Evolutionary conservation across 64 coral and sea anemone genomes (phyloP).

Genomic region (Actinia equina): DNA sequence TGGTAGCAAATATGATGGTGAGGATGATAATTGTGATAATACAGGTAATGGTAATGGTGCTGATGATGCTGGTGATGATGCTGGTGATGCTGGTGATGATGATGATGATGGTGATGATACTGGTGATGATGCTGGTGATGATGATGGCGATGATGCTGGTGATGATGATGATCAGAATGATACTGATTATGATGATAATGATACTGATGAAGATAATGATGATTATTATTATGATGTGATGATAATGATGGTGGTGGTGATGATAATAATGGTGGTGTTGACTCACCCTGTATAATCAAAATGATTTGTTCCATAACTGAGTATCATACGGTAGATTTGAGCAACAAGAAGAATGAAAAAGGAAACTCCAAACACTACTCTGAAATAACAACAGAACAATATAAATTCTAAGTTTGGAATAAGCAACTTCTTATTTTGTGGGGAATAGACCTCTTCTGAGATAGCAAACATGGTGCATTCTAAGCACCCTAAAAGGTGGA

Average conservation of each 20-base stretch:
- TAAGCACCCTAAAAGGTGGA: too few relatives aligned
- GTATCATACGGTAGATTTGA: constrained; percentile 62
- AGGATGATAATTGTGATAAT: not conserved
- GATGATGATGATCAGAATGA: not conserved
- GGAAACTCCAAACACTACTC: constrained; percentile 55
- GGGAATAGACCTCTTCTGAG: too few relatives aligned
- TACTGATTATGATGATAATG: not conserved
- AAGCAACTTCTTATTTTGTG: not conserved
- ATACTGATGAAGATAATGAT: not conserved
- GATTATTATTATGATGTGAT: too few relatives aligned
- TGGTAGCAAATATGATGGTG: too few relatives aligned
- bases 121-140: not conserved
- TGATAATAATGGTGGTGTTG: not conserved
- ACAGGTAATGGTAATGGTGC: not conserved
- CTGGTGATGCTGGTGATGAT: not conserved
- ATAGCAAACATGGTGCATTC: too few relatives aligned
- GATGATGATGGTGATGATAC: not conserved
- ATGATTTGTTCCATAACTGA: constrained; percentile 56
- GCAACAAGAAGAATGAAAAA: constrained; percentile 50
- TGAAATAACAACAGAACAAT: not conserved
- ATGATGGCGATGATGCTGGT: not conserved
- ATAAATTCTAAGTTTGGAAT: not conserved
- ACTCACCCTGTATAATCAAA: constrained; percentile 79
- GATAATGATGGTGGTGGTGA: not conserved
- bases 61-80: not conserved